Evolutionary conservation across 2,888 invertebrate species (phyloP).

Genomic region (Dioctria rufipes): DNA sequence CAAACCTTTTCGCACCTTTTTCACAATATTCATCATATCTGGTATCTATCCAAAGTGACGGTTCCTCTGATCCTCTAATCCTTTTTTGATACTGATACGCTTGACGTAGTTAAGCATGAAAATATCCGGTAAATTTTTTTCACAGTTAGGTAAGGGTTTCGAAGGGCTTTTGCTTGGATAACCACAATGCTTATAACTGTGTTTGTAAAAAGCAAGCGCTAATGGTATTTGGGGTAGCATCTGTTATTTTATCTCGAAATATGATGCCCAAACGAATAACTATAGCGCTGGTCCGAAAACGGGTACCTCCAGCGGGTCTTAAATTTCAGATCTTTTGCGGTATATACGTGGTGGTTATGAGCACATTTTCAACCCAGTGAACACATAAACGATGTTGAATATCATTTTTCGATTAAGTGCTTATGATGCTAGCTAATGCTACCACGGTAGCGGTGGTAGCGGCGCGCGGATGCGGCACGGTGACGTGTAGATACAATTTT

Average conservation of each 20-base stretch:
- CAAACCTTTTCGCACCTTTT: too few relatives aligned
- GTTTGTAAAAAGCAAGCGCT: slow-evolving; percentile 3
- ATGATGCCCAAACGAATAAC: slow-evolving; percentile 12
- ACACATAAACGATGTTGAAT: slow-evolving; percentile 10
- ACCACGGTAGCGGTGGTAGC: not conserved
- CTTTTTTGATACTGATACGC: slow-evolving; percentile 16
- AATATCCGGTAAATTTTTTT: not conserved
- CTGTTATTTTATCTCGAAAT: not conserved
- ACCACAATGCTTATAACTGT: not conserved
- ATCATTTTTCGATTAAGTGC: slow-evolving; percentile 37
- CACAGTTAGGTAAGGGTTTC: not conserved
- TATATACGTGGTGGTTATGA: slow-evolving; percentile 23
- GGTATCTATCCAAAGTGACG: too few relatives aligned
- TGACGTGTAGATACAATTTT: not conserved
- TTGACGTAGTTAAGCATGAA: not conserved
- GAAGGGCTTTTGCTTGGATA: not conserved
- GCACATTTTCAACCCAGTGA: slow-evolving; percentile 33
- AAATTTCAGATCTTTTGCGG: slow-evolving; percentile 40
- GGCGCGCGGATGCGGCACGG: not conserved
- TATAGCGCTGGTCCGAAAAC: slow-evolving; percentile 10
- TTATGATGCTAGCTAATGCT: not conserved
- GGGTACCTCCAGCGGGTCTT: not conserved
- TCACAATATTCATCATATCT: too few relatives aligned
- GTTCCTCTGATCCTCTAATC: not conserved
- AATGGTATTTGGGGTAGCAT: slow-evolving; percentile 24